A percentile compares a stretch with the other conserved stretches of the same genome.
phyloP scores from a whole-genome alignment of 2,797 vertebrate species.

The Sitta carolinensis region DNA sequence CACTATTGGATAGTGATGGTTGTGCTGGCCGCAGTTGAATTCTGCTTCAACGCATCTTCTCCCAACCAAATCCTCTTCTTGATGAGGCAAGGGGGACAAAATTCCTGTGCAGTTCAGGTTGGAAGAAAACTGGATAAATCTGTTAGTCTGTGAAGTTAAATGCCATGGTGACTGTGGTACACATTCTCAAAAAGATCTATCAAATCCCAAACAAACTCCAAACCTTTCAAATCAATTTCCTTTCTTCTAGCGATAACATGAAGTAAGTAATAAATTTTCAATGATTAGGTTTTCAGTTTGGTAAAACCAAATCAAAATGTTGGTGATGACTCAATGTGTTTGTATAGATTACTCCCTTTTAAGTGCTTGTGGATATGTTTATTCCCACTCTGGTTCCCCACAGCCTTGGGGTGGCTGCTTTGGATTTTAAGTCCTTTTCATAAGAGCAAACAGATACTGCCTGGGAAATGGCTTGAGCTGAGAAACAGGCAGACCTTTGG shows the following conservation, averaged over 20 bases:
- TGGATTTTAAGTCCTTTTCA: neutral
- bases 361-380: neutral
- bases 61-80: neutral
- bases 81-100: neutral
- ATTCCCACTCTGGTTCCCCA: neutral
- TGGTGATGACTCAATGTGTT: neutral
- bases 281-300: neutral
- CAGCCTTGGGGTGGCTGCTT: neutral
- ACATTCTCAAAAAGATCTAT: neutral
- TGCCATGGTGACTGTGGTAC: neutral
- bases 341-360: neutral
- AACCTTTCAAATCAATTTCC: neutral
- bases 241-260: neutral
- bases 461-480: neutral
- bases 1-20: neutral
- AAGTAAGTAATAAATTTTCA: neutral
- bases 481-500: neutral
- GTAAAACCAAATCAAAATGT: neutral
- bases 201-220: neutral
- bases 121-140: neutral
- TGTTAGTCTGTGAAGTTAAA: neutral
- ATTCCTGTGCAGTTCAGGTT: neutral
- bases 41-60: neutral
- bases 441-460: neutral
- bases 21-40: neutral